Base-by-base conservation (phyloP, 2,113 vertebrate species). In the Amphiprion percula region DNA sequence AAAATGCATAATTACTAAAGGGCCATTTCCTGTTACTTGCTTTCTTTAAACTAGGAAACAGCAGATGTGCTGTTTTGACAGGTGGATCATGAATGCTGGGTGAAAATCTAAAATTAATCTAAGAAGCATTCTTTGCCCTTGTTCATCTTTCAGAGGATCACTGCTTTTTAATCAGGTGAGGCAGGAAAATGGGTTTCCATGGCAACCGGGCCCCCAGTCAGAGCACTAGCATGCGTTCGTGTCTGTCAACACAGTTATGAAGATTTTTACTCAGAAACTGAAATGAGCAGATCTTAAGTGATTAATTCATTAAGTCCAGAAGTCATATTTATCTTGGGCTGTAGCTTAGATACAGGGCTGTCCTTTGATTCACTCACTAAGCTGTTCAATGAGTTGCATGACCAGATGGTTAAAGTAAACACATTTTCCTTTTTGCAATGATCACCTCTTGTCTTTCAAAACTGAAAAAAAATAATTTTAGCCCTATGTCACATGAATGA, bases 151-250 rank as follows among this genome's bases (percentile, higher is more conserved):
- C 19, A 30, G 21, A 63, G 17, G 33, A 75, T 53, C 46, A 9
- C n/a, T 44, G 54, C 19, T 21, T 80, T 24, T 60, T 77, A 65
- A 63, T 61, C 30, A 78, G 82, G 84, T 87, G 80, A 92, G 87
- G 83, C 58, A 84, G 86, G 82, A 89, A 84, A 92, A 80, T 24
- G 8, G 15, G 91, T 93, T 94, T 85, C 90, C 82, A 90, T 83
- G 87, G 90, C 2, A 94, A 94, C 91, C 47, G 24, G 8, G 72
- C 69, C 87, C 77, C 79, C 0, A 19, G 83, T 66, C 74, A 80
- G 41, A 67, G 71, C 52, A 73, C 2, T 0, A 30, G 49, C 44
- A 74, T 81, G 79, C 23, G 4, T 80, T 44, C 88, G 80, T 47
- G 59, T 39, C 74, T 87, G 78, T 88, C 87, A 86, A 83, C 86